Evolutionary conservation across 2,113 vertebrate genomes (phyloP).

Genomic region (Forbesichthys agassizii): DNA sequence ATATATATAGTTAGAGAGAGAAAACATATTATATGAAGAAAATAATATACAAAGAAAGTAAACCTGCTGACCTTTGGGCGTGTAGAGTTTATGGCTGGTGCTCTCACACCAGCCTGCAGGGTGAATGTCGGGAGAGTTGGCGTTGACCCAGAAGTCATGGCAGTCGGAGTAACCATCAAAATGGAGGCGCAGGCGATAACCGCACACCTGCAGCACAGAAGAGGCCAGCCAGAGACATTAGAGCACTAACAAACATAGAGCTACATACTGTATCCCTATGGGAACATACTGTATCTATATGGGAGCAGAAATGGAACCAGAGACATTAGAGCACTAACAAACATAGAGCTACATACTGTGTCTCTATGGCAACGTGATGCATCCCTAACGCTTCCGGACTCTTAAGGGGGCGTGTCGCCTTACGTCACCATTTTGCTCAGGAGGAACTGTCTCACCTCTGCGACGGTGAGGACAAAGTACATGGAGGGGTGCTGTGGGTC

Average conservation of each 20-base stretch:
- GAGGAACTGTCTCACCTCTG: slow-evolving; percentile 80
- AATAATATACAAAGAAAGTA: too few species aligned
- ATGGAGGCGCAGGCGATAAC: slow-evolving; percentile 92
- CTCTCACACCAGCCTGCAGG: slow-evolving; percentile 93
- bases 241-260: too few species aligned
- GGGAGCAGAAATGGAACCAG: not conserved
- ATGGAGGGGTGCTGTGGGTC: slow-evolving; percentile 96
- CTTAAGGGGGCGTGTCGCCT: too few species aligned
- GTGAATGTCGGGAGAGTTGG: slow-evolving; percentile 91
- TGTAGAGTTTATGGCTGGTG: slow-evolving; percentile 92
- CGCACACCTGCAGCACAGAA: slow-evolving; percentile 82
- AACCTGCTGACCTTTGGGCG: slow-evolving; percentile 90
- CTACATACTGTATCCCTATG: too few species aligned
- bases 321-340: too few species aligned
- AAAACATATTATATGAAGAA: too few species aligned
- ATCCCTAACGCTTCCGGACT: too few species aligned
- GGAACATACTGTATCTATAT: too few species aligned
- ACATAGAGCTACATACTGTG: too few species aligned
- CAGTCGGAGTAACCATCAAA: slow-evolving; percentile 97
- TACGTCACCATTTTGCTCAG: too few species aligned
- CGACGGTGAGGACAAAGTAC: slow-evolving; percentile 97
- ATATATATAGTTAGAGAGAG: too few species aligned
- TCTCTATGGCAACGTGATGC: too few species aligned
- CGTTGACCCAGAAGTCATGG: slow-evolving; percentile 98
- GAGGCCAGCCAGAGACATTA: not conserved